Evolutionary conservation across 2,113 vertebrate genomes (phyloP), one percentile per base, ranked within the genome.

Genomic region (Nicator chloris): DNA sequence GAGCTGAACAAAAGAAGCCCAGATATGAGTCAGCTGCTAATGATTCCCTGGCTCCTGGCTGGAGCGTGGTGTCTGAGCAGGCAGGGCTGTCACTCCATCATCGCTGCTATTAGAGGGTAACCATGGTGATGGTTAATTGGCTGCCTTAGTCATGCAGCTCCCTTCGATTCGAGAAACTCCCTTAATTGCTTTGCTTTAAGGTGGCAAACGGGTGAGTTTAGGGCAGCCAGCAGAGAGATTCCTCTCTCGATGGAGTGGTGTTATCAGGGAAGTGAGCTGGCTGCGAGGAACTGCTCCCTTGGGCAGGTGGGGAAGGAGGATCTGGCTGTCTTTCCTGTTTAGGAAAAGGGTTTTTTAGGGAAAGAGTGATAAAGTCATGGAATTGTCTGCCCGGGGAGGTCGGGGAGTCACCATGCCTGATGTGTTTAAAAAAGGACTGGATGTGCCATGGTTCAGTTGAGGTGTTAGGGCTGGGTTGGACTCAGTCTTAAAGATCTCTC

Each of bases 101-200:
- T 23, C 3, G 56, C 73, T 85, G 88, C 93, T 73, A 10, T 92
- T 85, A 77, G 28, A 53, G 42, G 37, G 95, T 96, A 94, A 95
- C 96, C 95, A 96, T 95, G 85, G 96, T 5, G 4, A 95, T 94
- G 82, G 11, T 87, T 96, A 96, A 95, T 95, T 96, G 93, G 77
- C 86, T 91, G 60, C 54, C 82, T 88, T 47, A 88, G 71, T 94
- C 91, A 75, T 31, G 61, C 86, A 92, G 91, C 79, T 87, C 49
- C 26, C 84, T 79, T 79, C 79, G 47, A 51, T 86, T n/a, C 7
- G 64, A 64, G 93, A 84, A 92, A 93, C 59, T 69, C 45, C 30
- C 44, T 91, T 94, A 95, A 95, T 92, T 88, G 92, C 82, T 86
- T 86, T n/a, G 35, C 80, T 92, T 72, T 39, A n/a, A 82, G 85